phyloP scores from a whole-genome alignment of 2,888 invertebrate genomes.

The Quadroppia sp. region DNA sequence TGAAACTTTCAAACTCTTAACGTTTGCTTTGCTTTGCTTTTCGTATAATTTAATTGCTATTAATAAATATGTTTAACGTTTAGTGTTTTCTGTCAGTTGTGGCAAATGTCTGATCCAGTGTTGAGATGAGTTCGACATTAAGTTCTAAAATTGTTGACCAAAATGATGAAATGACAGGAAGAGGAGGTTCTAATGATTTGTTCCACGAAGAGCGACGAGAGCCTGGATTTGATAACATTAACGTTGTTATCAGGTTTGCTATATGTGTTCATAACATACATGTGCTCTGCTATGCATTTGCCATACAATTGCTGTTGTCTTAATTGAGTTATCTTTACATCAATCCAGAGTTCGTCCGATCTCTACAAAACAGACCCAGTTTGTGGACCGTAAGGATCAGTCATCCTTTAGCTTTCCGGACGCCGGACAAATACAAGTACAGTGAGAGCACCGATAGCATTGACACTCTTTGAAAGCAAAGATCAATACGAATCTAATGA shows the following conservation, averaged over 20 bases:
- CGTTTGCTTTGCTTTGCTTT: neutral
- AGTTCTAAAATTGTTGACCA: conserved; percentile 18
- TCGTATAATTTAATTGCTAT: neutral
- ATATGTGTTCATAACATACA: too few relatives aligned
- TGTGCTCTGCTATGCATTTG: neutral
- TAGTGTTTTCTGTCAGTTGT: conserved; percentile 21
- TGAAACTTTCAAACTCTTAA: neutral
- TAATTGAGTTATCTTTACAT: neutral
- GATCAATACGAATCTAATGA: neutral
- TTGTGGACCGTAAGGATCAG: neutral
- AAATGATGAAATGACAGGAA: conserved; percentile 25
- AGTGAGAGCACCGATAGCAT: conserved; percentile 48
- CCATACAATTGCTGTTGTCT: neutral
- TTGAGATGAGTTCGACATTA: conserved; percentile 23
- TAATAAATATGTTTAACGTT: conserved; percentile 22
- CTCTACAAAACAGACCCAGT: neutral
- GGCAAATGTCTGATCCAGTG: conserved; percentile 8
- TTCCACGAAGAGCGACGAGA: conserved; percentile 12
- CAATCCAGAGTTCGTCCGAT: conserved; percentile 15
- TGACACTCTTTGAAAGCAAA: neutral
- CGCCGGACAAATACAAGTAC: conserved; percentile 74
- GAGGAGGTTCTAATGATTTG: conserved; percentile 24
- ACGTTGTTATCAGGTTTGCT: conserved; percentile 75
- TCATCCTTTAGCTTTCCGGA: conserved; percentile 73
- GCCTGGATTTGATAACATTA: conserved; percentile 65